phyloP scores from a whole-genome alignment of 1,140 invertebrate species.

The Drosophila guanche region DNA sequence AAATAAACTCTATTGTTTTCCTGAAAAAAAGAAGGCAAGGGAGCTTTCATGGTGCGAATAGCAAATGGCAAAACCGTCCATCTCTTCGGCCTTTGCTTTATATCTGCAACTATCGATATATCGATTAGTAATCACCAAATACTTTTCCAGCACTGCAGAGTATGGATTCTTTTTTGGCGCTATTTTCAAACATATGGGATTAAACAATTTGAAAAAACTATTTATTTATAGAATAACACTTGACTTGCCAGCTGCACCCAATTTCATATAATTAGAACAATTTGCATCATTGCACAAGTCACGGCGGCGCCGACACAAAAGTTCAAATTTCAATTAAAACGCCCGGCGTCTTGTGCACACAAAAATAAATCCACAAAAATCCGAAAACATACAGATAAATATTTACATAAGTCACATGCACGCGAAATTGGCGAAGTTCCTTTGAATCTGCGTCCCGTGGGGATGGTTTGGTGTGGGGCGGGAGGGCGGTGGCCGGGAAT shows the following conservation, averaged over 20 bases:
- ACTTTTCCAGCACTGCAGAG: conserved; percentile 6
- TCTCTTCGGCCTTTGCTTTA: no score
- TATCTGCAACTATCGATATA: not conserved
- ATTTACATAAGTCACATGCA: conserved; percentile 61
- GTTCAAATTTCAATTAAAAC: conserved; percentile 52
- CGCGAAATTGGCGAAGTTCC: conserved; percentile 36
- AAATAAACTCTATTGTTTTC: no score
- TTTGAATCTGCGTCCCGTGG: not conserved
- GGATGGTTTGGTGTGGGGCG: not conserved
- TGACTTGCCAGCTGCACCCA: conserved; percentile 3
- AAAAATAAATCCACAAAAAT: conserved; percentile 41
- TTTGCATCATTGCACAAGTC: conserved; percentile 52
- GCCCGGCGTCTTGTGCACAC: conserved; percentile 35
- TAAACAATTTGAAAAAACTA: not conserved
- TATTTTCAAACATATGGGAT: conserved; percentile 1
- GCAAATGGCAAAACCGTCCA: no score
- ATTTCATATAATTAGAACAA: conserved; percentile 34
- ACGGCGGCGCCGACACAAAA: conserved; percentile 41
- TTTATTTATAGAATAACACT: conserved; percentile 27
- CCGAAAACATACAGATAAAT: conserved; percentile 7
- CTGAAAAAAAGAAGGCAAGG: no score
- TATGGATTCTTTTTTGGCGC: conserved; percentile 6
- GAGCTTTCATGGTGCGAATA: not conserved
- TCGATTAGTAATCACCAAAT: not conserved
- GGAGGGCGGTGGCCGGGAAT: conserved; percentile 5